Conservation (phyloP, 1,140 invertebrate species). For the Meloidogyne chitwoodi region DNA sequence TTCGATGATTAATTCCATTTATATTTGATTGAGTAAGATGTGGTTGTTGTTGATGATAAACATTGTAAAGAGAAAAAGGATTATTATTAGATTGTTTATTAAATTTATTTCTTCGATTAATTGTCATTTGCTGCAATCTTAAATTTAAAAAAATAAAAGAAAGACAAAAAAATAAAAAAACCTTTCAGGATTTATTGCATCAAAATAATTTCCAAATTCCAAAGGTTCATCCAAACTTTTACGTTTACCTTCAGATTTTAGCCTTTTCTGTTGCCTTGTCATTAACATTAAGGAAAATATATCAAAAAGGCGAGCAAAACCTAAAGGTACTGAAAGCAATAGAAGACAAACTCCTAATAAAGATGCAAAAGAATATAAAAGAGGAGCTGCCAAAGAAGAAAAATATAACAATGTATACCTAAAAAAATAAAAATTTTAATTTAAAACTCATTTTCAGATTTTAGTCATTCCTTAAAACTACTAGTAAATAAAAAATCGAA, state of each 20-base stretch:
- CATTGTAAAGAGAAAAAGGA: background rate
- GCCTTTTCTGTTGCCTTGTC: background rate
- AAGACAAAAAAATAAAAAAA: background rate
- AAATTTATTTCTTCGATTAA: background rate
- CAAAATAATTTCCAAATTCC: background rate
- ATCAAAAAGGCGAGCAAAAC: constrained; percentile 56
- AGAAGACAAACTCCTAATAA: constrained; percentile 46
- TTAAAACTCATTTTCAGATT: no score
- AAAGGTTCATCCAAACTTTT: background rate
- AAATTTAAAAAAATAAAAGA: no score
- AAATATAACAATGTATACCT: background rate
- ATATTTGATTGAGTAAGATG: background rate
- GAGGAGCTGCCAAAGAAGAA: constrained; percentile 49
- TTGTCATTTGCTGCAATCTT: background rate
- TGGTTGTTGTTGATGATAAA: background rate
- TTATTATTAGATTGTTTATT: background rate
- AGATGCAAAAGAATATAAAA: constrained; percentile 59
- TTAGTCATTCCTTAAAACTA: no score
- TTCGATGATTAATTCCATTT: background rate
- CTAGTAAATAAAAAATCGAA: background rate
- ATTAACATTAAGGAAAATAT: constrained; percentile 38
- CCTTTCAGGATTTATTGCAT: constrained; percentile 5
- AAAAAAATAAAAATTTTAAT: background rate
- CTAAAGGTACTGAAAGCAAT: constrained; percentile 48
- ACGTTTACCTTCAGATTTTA: background rate